Evolutionary conservation across 2,113 vertebrate species (phyloP), one percentile per base, ranked within the genome.

Genomic region (Elephas maximus): DNA sequence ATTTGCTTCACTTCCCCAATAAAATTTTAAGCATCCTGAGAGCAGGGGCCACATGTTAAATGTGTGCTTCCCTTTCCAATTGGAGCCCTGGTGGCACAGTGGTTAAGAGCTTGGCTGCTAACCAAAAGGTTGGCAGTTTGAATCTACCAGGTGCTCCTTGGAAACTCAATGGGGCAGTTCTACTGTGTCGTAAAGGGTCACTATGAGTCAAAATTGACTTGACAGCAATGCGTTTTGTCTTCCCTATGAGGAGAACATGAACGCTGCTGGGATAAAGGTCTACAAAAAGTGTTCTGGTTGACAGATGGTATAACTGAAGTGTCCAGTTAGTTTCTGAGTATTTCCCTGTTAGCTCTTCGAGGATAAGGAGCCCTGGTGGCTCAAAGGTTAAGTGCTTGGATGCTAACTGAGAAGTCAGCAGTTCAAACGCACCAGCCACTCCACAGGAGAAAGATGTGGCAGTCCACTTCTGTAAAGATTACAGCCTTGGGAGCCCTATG

Each of bases 11-110:
- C 26, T 51, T 57, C 11, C 3, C 10, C 24, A 6, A 9, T 1
- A 48, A 17, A 45, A 73, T 30, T 45, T 3, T 15, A 6, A 77
- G 33, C 18, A 23, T 14, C 23, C 5, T 6, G 9, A 1, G n/a
- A 11, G 33, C 24, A 51, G n/a, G 26, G 51, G 4, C 18, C n/a
- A 79, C 3, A 0, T 0, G 1, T 37, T 74, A 2, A 0, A 9
- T 41, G 44, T n/a, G 1, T 51, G 2, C 18, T 74, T 37, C 8
- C n/a, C 37, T 37, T 21, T 57, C 53, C 53, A 15, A 15, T 14
- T 57, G 53, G 53, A 57, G 53, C 53, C 53, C 53, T 57, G 8
- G 11, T 57, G 48, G 48, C 48, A 48, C 48, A 48, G 48, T 48
- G 48, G 48, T 48, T 48, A 6, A 48, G 48, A 48, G 48, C 48